Percentiles rank a stretch among this genome's conserved stretches.
These are phyloP conservation scores for Okamejei kenojei DNA, from an alignment of 2,797 vertebrate genomes.

Conservation along the genomic window DNA sequence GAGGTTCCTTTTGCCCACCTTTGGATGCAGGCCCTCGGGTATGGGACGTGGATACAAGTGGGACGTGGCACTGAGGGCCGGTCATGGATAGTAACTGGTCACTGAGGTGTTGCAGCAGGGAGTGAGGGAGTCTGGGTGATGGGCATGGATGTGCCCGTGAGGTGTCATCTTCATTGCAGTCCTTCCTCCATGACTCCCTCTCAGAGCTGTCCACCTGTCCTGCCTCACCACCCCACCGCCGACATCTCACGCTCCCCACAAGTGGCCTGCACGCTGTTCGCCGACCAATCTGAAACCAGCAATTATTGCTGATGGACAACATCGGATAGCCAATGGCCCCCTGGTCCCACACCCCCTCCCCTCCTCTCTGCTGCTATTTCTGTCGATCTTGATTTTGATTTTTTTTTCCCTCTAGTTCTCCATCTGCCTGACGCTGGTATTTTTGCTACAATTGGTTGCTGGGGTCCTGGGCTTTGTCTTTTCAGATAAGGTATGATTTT, in stretches of 20 bases:
- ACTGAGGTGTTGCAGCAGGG: too few species aligned
- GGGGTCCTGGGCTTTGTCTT: conserved; percentile 82
- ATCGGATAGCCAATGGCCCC: too few species aligned
- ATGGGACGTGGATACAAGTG: not conserved
- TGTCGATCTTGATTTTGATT: not conserved
- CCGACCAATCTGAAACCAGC: too few species aligned
- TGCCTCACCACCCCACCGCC: too few species aligned
- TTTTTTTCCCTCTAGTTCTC: conserved; percentile 66
- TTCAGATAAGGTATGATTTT: conserved; percentile 72
- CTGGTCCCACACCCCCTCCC: too few species aligned
- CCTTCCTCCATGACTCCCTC: not conserved
- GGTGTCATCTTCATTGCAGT: not conserved
- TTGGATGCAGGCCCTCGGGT: not conserved
- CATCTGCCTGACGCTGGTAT: conserved; percentile 70
- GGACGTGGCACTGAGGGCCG: not conserved
- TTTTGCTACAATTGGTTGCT: conserved; percentile 77
- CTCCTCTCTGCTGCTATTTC: not conserved
- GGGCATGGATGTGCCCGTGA: not conserved
- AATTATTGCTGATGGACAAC: too few species aligned
- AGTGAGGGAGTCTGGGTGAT: too few species aligned
- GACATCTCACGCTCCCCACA: too few species aligned
- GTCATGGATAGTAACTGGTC: too few species aligned
- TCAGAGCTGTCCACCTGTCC: too few species aligned
- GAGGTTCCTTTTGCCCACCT: not conserved
- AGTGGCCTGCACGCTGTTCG: too few species aligned